Conservation (phyloP, 2,888 invertebrate species). For the Mantis religiosa region DNA sequence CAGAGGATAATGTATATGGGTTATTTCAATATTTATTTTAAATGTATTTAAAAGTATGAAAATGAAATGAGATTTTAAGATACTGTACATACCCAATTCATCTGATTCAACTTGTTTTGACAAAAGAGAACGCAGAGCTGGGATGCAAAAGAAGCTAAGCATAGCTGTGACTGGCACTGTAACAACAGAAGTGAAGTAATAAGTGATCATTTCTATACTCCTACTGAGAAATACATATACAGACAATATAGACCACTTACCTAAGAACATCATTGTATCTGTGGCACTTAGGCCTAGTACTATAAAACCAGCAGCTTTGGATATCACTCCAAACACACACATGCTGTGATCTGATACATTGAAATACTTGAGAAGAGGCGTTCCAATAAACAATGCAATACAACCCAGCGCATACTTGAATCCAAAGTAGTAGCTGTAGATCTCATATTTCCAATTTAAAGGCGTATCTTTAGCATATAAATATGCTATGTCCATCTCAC, state of each 20-base stretch:
- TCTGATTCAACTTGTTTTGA: constrained; percentile 42
- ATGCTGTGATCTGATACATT: constrained; percentile 39
- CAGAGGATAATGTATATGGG: too few species aligned
- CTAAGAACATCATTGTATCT: constrained; percentile 40
- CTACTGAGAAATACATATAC: too few species aligned
- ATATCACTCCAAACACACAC: constrained; percentile 41
- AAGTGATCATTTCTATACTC: too few species aligned
- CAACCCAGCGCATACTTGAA: constrained; percentile 25
- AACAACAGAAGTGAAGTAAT: neutral
- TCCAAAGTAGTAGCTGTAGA: constrained; percentile 38
- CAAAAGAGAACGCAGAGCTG: constrained; percentile 43
- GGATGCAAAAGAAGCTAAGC: constrained; percentile 43
- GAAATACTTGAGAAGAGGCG: constrained; percentile 37
- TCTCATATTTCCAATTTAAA: constrained; percentile 40
- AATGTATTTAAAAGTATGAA: too few species aligned
- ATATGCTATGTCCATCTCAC: constrained; percentile 43
- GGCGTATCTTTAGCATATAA: constrained; percentile 43
- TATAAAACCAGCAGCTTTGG: constrained; percentile 40
- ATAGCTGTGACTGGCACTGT: constrained; percentile 40
- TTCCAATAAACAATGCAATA: constrained; percentile 35
- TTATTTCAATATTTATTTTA: too few species aligned
- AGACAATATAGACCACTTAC: constrained; percentile 32
- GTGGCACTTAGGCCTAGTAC: constrained; percentile 40
- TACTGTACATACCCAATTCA: constrained; percentile 42
- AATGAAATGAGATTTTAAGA: too few species aligned